Conservation (phyloP, 2,888 invertebrate species). For the Apotomis turbidana region DNA sequence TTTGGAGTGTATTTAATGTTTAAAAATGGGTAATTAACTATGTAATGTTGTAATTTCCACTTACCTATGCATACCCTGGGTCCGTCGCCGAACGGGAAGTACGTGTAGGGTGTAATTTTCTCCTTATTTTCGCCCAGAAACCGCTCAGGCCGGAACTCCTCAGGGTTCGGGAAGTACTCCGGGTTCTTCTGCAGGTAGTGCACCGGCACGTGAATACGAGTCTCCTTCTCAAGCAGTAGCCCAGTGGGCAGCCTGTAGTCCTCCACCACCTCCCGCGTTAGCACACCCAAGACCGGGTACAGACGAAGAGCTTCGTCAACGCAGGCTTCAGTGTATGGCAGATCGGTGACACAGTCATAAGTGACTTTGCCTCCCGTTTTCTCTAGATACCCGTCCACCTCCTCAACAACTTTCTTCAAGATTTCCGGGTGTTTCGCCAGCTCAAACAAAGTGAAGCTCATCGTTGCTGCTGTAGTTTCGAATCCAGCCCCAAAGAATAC, state of each 20-base stretch:
- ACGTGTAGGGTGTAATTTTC: conserved; percentile 62
- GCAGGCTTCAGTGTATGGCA: conserved; percentile 60
- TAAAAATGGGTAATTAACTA: too few species aligned
- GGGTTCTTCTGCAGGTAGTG: conserved; percentile 63
- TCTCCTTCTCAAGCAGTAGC: conserved; percentile 58
- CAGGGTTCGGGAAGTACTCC: conserved; percentile 63
- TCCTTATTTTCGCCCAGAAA: conserved; percentile 59
- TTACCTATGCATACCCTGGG: conserved; percentile 70
- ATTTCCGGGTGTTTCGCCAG: conserved; percentile 57
- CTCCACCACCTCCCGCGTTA: conserved; percentile 63
- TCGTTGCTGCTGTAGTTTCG: conserved; percentile 61
- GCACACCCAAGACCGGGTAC: conserved; percentile 62
- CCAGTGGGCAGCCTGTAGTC: conserved; percentile 64
- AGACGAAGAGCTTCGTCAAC: conserved; percentile 61
- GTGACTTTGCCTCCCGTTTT: conserved; percentile 49
- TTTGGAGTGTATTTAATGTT: too few species aligned
- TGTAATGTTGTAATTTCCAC: conserved; percentile 34
- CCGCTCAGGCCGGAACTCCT: conserved; percentile 63
- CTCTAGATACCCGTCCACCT: conserved; percentile 57
- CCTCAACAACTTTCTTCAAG: conserved; percentile 53
- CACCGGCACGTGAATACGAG: conserved; percentile 66
- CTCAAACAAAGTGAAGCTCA: conserved; percentile 57
- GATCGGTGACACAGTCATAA: conserved; percentile 59
- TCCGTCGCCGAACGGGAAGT: conserved; percentile 71
- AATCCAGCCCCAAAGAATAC: conserved; percentile 73